phyloP scores from a whole-genome alignment of 2,888 invertebrate genomes.

The Apotomis capreana region DNA sequence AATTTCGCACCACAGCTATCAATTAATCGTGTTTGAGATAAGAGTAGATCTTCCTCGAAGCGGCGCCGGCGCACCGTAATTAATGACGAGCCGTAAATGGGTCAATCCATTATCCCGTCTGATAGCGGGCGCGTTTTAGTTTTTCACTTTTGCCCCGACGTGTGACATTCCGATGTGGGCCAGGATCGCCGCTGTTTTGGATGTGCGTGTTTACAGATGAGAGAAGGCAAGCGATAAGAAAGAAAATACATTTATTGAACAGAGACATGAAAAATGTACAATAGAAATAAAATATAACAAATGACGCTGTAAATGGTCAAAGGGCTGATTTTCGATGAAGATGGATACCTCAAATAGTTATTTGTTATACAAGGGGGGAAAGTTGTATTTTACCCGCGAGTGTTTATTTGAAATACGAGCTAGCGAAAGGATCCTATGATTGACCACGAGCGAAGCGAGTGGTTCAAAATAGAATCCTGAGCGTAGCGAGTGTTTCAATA shows the following conservation, averaged over 20 bases:
- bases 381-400: too few species aligned
- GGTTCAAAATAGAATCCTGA: too few species aligned
- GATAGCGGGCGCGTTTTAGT: constrained; percentile 71
- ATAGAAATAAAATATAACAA: too few species aligned
- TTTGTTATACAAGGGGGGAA: too few species aligned
- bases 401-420: too few species aligned
- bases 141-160: constrained; percentile 60
- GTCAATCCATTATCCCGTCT: constrained; percentile 80
- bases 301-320: too few species aligned
- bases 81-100: constrained; percentile 78
- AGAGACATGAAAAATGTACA: too few species aligned
- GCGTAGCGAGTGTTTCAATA: too few species aligned
- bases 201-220: constrained; percentile 33
- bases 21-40: constrained; percentile 18
- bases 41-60: neutral
- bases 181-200: constrained; percentile 43
- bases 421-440: too few species aligned
- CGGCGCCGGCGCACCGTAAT: constrained; percentile 48
- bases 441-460: too few species aligned
- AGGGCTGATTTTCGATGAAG: too few species aligned
- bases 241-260: neutral
- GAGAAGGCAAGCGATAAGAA: constrained; percentile 50
- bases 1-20: constrained; percentile 2
- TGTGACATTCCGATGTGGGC: constrained; percentile 67
- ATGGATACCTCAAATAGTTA: too few species aligned